These are phyloP conservation scores for Petrolisthes cinctipes DNA, from an alignment of 2,888 invertebrate species.

Conservation along the genomic window DNA sequence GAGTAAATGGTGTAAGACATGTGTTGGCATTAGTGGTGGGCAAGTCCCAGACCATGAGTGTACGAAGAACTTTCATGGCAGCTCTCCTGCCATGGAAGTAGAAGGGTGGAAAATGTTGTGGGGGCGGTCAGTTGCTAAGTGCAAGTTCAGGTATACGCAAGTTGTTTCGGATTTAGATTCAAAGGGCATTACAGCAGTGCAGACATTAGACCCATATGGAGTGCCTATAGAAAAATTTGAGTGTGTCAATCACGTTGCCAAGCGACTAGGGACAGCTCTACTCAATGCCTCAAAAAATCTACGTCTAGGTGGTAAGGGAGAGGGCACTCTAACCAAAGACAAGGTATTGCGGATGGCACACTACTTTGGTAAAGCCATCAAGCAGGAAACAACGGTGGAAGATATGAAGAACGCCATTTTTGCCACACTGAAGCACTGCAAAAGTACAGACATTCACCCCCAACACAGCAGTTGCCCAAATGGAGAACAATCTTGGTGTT, in stretches of 20 bases:
- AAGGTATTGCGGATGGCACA: constrained; percentile 8
- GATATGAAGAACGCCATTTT: neutral
- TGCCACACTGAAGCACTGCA: constrained; percentile 13
- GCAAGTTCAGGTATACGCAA: constrained; percentile 29
- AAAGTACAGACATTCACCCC: constrained; percentile 3
- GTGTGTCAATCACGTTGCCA: constrained; percentile 28
- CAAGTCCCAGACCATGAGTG: constrained; percentile 28
- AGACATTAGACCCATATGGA: neutral
- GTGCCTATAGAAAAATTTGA: constrained; percentile 17
- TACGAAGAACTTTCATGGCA: constrained; percentile 35
- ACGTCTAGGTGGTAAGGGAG: neutral
- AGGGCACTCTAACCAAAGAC: neutral
- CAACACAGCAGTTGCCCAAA: constrained; percentile 16
- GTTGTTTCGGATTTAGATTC: constrained; percentile 26
- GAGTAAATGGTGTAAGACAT: constrained; percentile 39
- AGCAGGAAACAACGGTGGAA: neutral
- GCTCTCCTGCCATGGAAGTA: constrained; percentile 34
- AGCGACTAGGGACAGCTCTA: constrained; percentile 21
- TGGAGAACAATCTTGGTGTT: constrained; percentile 24
- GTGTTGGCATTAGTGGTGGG: neutral
- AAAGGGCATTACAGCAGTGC: constrained; percentile 19
- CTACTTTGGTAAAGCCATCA: constrained; percentile 13
- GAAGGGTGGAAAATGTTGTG: constrained; percentile 31
- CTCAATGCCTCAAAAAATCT: neutral
- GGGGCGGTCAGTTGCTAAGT: constrained; percentile 26